Conservation (phyloP, 2,888 invertebrate species). For the Apamea monoglypha region DNA sequence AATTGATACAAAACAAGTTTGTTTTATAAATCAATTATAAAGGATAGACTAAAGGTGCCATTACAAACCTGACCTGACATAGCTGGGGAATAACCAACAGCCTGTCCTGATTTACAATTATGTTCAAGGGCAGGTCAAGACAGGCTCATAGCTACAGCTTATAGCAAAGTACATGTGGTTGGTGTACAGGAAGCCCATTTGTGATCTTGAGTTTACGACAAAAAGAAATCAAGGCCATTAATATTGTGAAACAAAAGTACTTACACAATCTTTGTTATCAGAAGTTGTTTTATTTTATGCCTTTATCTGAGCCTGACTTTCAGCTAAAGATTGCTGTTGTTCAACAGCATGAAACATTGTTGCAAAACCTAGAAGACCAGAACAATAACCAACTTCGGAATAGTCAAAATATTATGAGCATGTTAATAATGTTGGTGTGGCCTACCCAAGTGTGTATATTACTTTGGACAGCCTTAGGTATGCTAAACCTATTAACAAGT, state of each 20-base stretch:
- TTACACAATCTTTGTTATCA: slow-evolving; percentile 5
- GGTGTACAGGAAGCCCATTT: background rate
- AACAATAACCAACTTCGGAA: background rate
- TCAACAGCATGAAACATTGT: background rate
- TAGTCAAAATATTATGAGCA: background rate
- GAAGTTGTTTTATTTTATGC: slow-evolving; percentile 2
- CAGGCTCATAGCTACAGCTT: background rate
- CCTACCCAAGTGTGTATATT: background rate
- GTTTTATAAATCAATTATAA: background rate
- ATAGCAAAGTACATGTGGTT: background rate
- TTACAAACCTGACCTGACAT: background rate
- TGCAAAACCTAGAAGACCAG: background rate
- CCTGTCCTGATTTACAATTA: background rate
- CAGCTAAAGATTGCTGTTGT: background rate
- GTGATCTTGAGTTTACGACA: background rate
- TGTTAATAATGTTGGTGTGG: background rate
- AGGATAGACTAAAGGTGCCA: background rate
- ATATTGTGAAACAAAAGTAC: slow-evolving; percentile 12
- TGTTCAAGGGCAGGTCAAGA: background rate
- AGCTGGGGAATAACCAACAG: slow-evolving; percentile 1
- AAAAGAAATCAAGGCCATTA: background rate
- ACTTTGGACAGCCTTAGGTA: background rate
- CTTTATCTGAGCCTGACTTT: slow-evolving; percentile 1
- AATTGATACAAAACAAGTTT: background rate
- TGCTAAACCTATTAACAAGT: background rate